These are phyloP conservation scores for Chrysochloris asiatica DNA, from an alignment of 2,113 vertebrate genomes.

Conservation along the genomic window DNA sequence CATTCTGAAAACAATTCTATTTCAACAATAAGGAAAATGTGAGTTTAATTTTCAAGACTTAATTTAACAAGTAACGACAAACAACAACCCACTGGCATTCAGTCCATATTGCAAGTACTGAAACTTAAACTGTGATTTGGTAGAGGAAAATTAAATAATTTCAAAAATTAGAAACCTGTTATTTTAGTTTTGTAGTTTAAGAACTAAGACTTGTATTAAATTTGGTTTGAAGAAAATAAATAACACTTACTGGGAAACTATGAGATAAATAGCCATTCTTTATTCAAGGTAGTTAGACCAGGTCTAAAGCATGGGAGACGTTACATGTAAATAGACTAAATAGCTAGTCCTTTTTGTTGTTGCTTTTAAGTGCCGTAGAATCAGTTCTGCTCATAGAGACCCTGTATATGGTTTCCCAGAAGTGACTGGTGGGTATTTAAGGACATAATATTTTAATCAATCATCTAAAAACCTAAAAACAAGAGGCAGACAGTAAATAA, in stretches of 20 bases:
- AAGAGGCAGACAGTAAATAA: not conserved
- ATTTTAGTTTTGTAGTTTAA: not conserved
- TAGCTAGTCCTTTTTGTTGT: too few relatives aligned
- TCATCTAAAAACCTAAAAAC: not conserved
- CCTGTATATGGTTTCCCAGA: too few relatives aligned
- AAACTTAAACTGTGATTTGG: not conserved
- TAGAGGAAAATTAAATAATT: not conserved
- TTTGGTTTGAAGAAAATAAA: constrained; percentile 35
- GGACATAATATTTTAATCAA: not conserved
- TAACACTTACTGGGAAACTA: not conserved
- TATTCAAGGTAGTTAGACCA: not conserved
- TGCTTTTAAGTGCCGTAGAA: too few relatives aligned
- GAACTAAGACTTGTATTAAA: not conserved
- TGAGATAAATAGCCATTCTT: not conserved
- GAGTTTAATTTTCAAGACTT: constrained; percentile 51
- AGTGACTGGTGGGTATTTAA: too few relatives aligned
- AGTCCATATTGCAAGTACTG: constrained; percentile 14
- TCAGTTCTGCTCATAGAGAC: too few relatives aligned
- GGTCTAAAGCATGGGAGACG: not conserved
- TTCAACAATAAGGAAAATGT: not conserved
- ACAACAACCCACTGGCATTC: too few relatives aligned
- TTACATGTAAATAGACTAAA: not conserved
- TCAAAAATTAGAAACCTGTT: not conserved
- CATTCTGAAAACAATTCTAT: not conserved
- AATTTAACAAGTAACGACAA: not conserved